Base-by-base conservation (phyloP, 2,113 vertebrate species). In the Passer montanus region DNA sequence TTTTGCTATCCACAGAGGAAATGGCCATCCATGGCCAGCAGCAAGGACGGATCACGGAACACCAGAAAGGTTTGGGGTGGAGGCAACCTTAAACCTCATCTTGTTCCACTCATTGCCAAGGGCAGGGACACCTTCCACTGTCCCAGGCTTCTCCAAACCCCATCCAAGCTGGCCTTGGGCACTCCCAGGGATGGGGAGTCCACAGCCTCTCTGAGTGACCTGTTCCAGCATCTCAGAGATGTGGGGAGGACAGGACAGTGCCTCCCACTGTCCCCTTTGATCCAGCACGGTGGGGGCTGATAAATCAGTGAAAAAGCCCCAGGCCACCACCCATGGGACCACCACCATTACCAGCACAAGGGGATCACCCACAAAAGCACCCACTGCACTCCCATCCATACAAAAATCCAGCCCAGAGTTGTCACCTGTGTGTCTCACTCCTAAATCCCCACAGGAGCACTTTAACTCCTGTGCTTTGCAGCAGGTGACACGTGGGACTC, bases 31-130 rank as follows among this genome's bases (percentile, higher is more conserved):
- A 2, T 4, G 49, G 24, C 28, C 47, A 30, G 63, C 12, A 5
- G 4, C 5, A 13, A 11, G 79, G 63, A 49, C 1, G 4, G 41
- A 49, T 43, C 26, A 43, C 14, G 70, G 76, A 59, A 12, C 11
- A 23, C 44, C 53, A 60, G 24, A 47, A 11, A 4, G 20, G 7
- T 52, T 18, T 60, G 46, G 33, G 33, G 5, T 46, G 28, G 60
- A 39, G 22, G 5, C 6, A 13, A 8, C 23, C 8, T 30, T 23
- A 74, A 59, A 74, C 3, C 4, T 39, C 69, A 67, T n/a, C 33
- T 14, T 0, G 0, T 46, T 44, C 23, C 19, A 50, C 19, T 2
- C 28, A 2, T 49, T 81, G 31, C 27, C 59, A 23, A 3, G 26
- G 30, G 12, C 23, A 53, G 33, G 21, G 23, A 66, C 68, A 59